Evolutionary conservation across 2,113 vertebrate species (phyloP).

Genomic region (Notarius quadriscutis): DNA sequence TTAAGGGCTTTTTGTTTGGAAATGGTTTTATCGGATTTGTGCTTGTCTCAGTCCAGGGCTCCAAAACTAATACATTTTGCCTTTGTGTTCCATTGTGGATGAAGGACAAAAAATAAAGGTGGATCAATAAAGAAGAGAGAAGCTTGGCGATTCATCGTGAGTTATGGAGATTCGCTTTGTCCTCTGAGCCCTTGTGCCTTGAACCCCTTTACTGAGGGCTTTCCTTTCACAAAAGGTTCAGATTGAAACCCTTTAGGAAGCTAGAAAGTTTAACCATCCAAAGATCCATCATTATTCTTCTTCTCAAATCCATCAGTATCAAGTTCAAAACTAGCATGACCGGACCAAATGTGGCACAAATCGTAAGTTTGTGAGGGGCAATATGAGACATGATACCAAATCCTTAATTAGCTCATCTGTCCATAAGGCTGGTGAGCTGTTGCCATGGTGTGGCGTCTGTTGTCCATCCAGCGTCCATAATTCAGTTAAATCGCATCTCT

Average conservation of each 20-base stretch:
- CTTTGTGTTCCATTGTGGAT: background rate
- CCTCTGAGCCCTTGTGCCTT: background rate
- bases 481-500: too few species aligned
- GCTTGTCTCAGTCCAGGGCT: background rate
- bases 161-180: background rate
- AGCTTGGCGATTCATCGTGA: constrained; percentile 7
- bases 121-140: constrained; percentile 15
- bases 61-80: background rate
- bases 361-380: too few species aligned
- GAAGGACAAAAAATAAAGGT: background rate
- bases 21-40: background rate
- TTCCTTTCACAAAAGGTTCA: background rate
- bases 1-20: background rate
- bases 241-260: background rate
- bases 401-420: too few species aligned
- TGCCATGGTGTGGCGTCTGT: too few species aligned
- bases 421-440: too few species aligned
- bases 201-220: background rate
- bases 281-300: background rate
- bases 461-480: too few species aligned
- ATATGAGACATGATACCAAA: too few species aligned
- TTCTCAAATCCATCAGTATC: background rate
- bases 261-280: background rate
- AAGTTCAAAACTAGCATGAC: background rate
- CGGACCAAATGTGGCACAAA: too few species aligned